phyloP scores from a whole-genome alignment of 2,113 vertebrate genomes.

The Cygnus buccinator region DNA sequence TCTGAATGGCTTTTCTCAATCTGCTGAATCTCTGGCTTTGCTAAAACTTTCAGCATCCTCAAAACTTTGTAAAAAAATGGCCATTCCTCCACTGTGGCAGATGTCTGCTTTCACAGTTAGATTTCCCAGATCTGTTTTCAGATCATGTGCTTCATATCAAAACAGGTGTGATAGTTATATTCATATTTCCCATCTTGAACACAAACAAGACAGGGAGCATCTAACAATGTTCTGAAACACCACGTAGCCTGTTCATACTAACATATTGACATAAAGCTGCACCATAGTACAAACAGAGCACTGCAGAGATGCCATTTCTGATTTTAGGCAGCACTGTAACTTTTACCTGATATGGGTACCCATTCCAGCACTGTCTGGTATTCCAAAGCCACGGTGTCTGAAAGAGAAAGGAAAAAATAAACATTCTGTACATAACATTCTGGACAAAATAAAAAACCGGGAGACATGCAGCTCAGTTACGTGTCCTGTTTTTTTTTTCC shows the following conservation, averaged over 20 bases:
- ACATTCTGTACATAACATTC: background rate
- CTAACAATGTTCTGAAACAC: background rate
- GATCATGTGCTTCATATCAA: background rate
- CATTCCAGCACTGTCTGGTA: constrained; percentile 95
- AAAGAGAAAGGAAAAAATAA: constrained; percentile 16
- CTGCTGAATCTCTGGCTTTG: background rate
- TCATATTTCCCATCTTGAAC: background rate
- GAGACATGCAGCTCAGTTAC: background rate
- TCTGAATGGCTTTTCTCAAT: background rate
- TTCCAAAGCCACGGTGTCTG: constrained; percentile 96
- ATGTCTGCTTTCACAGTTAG: background rate
- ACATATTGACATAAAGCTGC: background rate
- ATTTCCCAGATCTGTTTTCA: background rate
- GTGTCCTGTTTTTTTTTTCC: background rate
- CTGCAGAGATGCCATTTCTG: background rate
- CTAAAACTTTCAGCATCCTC: background rate
- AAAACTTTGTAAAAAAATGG: background rate
- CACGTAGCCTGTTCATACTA: background rate
- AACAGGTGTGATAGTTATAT: background rate
- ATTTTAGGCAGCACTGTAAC: background rate
- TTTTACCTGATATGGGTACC: constrained; percentile 96
- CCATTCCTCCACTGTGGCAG: background rate
- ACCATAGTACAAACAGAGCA: background rate
- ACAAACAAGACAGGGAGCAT: background rate
- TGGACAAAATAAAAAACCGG: background rate